A percentile compares a stretch with the other conserved stretches of the same genome.
phyloP scores from a whole-genome alignment of 2,888 invertebrate genomes.

The Idaea dimidiata region DNA sequence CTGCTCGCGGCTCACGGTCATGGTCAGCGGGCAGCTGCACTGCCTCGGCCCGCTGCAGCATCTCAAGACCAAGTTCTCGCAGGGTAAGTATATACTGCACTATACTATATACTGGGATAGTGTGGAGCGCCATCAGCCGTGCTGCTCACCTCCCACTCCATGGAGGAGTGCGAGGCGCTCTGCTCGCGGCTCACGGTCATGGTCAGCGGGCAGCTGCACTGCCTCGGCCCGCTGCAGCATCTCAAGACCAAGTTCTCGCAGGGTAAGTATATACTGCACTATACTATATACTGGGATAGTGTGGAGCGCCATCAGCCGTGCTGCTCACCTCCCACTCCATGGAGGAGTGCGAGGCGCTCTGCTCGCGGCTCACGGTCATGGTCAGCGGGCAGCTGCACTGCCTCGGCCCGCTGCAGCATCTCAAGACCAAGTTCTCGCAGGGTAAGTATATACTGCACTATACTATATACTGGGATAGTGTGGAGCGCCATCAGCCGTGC shows the following conservation, averaged over 20 bases:
- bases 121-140: neutral
- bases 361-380: slow-evolving; percentile 86
- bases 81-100: slow-evolving; percentile 77
- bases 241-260: no score
- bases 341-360: slow-evolving; percentile 86
- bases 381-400: slow-evolving; percentile 56
- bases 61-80: slow-evolving; percentile 70
- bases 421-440: no score
- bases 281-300: slow-evolving; percentile 51
- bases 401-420: no score
- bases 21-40: slow-evolving; percentile 87
- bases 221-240: no score
- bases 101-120: neutral
- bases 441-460: no score
- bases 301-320: slow-evolving; percentile 83
- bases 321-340: slow-evolving; percentile 72
- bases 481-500: no score
- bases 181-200: slow-evolving; percentile 86
- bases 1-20: slow-evolving; percentile 88
- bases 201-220: slow-evolving; percentile 64
- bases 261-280: no score
- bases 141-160: slow-evolving; percentile 62
- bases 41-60: slow-evolving; percentile 88
- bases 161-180: slow-evolving; percentile 86
- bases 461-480: no score